Evolutionary conservation across 2,888 invertebrate species (phyloP), one percentile per base, ranked within the genome.

Genomic region (Drosophila testacea): DNA sequence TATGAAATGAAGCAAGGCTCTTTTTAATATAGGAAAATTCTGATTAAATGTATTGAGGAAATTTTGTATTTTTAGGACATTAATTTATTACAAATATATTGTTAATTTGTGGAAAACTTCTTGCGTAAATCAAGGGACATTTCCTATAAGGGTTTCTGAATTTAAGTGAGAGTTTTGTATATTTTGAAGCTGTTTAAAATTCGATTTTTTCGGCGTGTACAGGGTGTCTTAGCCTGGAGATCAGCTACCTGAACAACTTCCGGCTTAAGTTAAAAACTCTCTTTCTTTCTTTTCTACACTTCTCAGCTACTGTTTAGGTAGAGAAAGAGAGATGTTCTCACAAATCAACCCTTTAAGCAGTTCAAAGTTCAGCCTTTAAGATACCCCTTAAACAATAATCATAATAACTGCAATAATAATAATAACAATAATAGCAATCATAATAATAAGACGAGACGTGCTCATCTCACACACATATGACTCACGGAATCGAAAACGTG

Each of bases 161-260:
- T 22, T 22, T 22, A 22, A 22, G 2, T 22, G 22, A 1, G 2
- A 22, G 22, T 22, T 22, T 22, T 22, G 16, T 16, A 1, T 22
- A 22, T 2, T 22, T 2, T 22, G 0, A 2, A 2, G 22, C 2
- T 22, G 3, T 22, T 22, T 2, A 22, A 22, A 22, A 22, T 22
- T 2, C 1, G 2, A 22, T 22, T 22, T 22, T 22, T 22, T 22
- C 22, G 22, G 22, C 22, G 22, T 7, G 7, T 32, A 32, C 76
- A 74, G 75, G 63, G 64, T 79, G 80, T 5, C 61, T 27, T 36
- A 32, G 30, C 22, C 22, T 50, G 28, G 11, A 10, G 66, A 48
- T 39, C 62, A 39, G 55, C 86, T 89, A 88, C 89, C 83, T 83
- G 89, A 79, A 50, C 34, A 13, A 81, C 85, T 88, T 83, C 89